Conservation (phyloP, 2,797 vertebrate genomes). For the Megalops cyprinoides region DNA sequence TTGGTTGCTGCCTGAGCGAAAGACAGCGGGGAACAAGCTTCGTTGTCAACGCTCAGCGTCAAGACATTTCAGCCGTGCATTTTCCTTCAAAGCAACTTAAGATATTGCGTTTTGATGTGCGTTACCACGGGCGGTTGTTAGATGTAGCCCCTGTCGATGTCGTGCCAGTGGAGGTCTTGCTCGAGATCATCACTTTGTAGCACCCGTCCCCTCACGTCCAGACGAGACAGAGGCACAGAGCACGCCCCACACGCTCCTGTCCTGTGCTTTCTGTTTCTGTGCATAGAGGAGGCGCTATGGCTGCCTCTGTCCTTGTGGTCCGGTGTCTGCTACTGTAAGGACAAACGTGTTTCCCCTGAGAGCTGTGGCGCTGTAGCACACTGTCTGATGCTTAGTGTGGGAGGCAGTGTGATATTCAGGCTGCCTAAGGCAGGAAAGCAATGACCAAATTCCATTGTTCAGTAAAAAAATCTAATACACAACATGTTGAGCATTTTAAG, state of each 20-base stretch:
- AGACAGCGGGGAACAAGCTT: slow-evolving; percentile 1
- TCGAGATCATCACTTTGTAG: neutral
- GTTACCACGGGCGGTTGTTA: neutral
- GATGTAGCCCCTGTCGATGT: neutral
- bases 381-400: no score
- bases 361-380: neutral
- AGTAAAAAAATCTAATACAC: neutral
- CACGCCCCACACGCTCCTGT: neutral
- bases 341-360: neutral
- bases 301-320: neutral
- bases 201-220: neutral
- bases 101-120: neutral
- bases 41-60: neutral
- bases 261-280: neutral
- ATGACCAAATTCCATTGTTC: slow-evolving; percentile 11
- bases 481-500: neutral
- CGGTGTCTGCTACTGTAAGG: neutral
- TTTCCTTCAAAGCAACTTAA: neutral
- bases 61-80: neutral
- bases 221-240: neutral
- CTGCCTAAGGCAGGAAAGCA: neutral
- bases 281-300: neutral
- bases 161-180: neutral
- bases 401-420: neutral
- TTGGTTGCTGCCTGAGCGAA: slow-evolving; percentile 14